These are phyloP conservation scores for Formicarius rufipectus DNA, from an alignment of 2,113 vertebrate genomes.

Conservation along the genomic window DNA sequence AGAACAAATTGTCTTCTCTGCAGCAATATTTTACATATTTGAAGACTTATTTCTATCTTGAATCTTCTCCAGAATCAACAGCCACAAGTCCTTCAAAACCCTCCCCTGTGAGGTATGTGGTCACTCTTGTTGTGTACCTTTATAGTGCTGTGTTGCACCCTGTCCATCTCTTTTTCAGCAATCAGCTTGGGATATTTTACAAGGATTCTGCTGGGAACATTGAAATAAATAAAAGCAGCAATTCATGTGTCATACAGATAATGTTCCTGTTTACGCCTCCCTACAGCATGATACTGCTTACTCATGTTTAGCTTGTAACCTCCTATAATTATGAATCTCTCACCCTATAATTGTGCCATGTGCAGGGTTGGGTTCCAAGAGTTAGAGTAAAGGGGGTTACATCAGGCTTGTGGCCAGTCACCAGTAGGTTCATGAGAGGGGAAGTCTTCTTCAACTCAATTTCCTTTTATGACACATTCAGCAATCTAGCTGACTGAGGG, in stretches of 20 bases:
- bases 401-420: background rate
- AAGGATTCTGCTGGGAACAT: background rate
- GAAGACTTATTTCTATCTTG: background rate
- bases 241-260: background rate
- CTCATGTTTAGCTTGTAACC: background rate
- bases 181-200: background rate
- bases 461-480: background rate
- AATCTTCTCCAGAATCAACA: background rate
- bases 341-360: background rate
- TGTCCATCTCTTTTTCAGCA: background rate
- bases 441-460: background rate
- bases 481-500: background rate
- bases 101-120: background rate
- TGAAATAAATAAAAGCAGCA: background rate
- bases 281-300: background rate
- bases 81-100: background rate
- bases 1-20: background rate
- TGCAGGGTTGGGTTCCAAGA: background rate
- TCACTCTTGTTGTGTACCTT: background rate
- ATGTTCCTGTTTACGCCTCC: background rate
- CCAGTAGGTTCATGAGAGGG: background rate
- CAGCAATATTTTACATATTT: background rate
- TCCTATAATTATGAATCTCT: background rate
- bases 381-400: background rate
- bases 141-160: background rate